A percentile compares a stretch with the other conserved stretches of the same genome.
Evolutionary conservation across 2,797 vertebrate genomes (phyloP).

Genomic region (Macropodus opercularis): DNA sequence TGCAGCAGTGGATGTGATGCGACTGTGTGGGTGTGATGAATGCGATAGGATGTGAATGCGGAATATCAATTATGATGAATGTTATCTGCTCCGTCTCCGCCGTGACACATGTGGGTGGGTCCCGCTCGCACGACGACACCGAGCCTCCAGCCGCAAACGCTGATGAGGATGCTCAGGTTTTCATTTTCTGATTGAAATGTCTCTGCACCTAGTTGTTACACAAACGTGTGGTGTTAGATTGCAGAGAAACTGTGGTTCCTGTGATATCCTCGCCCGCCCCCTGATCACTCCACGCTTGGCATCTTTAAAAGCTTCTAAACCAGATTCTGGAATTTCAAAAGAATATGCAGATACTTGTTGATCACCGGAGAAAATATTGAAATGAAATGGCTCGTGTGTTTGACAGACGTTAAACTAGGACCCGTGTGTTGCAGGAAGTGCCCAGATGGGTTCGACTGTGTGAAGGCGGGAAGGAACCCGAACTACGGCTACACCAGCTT

Average conservation of each 20-base stretch:
- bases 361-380: neutral
- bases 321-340: neutral
- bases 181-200: conserved; percentile 8
- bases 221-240: conserved; percentile 27
- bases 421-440: conserved; percentile 81
- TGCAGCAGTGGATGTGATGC: conserved; percentile 17
- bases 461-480: conserved; percentile 79
- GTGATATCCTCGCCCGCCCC: conserved; percentile 16
- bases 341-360: neutral
- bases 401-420: neutral
- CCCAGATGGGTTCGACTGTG: conserved; percentile 81
- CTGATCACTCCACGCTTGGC: conserved; percentile 3
- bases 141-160: conserved; percentile 21
- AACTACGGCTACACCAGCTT: conserved; percentile 93
- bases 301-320: conserved; percentile 4
- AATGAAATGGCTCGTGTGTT: neutral
- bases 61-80: conserved; percentile 47
- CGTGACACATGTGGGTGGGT: conserved; percentile 38
- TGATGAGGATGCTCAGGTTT: conserved; percentile 1
- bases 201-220: conserved; percentile 24
- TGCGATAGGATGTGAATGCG: conserved; percentile 48
- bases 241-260: conserved; percentile 11
- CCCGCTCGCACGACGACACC: conserved; percentile 10
- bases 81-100: conserved; percentile 27
- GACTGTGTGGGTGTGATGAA: conserved; percentile 24